Percentiles rank a stretch among this genome's conserved stretches.
Evolutionary conservation across 1,140 invertebrate genomes (phyloP).

Genomic region (Eurosta solidaginis): DNA sequence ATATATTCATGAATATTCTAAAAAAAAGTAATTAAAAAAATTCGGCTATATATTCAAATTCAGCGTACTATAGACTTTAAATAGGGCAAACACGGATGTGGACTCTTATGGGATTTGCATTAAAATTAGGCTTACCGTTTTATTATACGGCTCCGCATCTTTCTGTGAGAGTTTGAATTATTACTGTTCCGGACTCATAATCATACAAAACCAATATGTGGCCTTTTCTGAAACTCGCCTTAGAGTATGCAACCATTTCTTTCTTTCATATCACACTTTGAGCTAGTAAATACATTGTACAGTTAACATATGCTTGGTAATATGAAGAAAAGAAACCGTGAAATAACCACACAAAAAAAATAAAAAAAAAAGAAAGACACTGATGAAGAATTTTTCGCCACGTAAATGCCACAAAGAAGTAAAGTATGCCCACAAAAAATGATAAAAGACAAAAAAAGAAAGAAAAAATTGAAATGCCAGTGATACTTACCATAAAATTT

Average conservation of each 20-base stretch:
- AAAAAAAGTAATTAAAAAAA: no score
- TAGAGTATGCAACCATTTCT: not conserved
- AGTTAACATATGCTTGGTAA: no score
- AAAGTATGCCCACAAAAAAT: not conserved
- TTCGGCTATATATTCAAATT: no score
- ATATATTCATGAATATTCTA: no score
- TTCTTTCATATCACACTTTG: not conserved
- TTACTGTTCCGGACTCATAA: no score
- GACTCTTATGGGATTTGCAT: no score
- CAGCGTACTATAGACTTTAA: no score
- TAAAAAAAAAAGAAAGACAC: not conserved
- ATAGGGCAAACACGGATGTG: no score
- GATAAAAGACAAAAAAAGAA: not conserved
- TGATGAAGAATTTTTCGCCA: not conserved
- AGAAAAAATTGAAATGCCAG: not conserved
- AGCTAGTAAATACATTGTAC: no score
- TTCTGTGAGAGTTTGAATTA: no score
- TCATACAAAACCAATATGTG: not conserved
- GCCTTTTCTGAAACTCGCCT: not conserved
- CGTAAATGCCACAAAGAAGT: conserved; percentile 2
- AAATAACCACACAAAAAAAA: not conserved
- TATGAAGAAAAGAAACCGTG: not conserved
- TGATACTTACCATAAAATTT: conserved; percentile 21
- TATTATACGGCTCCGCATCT: no score
- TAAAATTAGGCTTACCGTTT: no score